Conservation (phyloP, 2,888 invertebrate genomes). For the Choristoneura rosaceana region DNA sequence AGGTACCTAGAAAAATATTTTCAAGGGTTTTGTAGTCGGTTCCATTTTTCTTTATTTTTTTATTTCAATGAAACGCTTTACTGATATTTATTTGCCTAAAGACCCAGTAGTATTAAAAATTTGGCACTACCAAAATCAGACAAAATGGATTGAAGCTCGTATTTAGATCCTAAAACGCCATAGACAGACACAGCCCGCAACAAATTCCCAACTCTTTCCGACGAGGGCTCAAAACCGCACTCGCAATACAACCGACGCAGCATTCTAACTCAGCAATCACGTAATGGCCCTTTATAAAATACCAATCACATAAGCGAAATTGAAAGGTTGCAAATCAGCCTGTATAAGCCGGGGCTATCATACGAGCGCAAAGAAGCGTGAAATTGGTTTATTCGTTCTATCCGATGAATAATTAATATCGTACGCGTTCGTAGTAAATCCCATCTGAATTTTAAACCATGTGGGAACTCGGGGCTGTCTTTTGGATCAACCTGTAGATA, state of each 20-base stretch:
- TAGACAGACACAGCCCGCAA: neutral
- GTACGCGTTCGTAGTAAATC: conserved; percentile 49
- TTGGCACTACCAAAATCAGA: no score
- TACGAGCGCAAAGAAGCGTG: conserved; percentile 82
- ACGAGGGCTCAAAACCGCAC: neutral
- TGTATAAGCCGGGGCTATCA: conserved; percentile 57
- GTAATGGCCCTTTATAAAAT: conserved; percentile 35
- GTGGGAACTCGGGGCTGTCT: conserved; percentile 37
- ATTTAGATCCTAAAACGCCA: neutral
- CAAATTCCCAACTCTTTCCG: neutral
- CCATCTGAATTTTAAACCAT: conserved; percentile 41
- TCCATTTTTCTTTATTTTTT: no score
- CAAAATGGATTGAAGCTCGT: neutral
- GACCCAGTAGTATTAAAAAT: no score
- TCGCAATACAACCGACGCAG: neutral
- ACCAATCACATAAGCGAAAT: conserved; percentile 37
- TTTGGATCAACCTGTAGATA: conserved; percentile 28
- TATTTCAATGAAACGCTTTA: no score
- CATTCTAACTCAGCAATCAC: conserved; percentile 31
- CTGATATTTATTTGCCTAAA: no score
- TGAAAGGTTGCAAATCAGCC: conserved; percentile 50
- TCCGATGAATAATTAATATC: conserved; percentile 86
- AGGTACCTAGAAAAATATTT: no score
- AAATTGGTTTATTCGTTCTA: conserved; percentile 85
- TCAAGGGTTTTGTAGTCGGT: no score